Conservation (phyloP, 2,113 vertebrate species). For the Bos indicus region DNA sequence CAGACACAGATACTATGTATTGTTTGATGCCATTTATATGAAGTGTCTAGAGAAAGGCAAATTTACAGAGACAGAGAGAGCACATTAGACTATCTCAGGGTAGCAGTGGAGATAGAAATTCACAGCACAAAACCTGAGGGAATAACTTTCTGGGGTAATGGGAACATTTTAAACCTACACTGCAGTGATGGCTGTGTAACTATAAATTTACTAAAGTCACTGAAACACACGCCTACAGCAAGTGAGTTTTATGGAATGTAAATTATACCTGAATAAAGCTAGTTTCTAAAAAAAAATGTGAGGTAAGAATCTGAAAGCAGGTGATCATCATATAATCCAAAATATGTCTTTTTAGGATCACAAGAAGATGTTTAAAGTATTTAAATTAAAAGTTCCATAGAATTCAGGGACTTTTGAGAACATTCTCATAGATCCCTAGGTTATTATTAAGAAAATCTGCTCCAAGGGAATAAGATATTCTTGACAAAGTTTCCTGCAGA, state of each 20-base stretch:
- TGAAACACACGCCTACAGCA: background rate
- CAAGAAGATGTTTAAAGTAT: background rate
- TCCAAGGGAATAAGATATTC: background rate
- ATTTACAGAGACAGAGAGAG: background rate
- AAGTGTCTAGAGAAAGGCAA: background rate
- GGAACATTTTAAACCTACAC: background rate
- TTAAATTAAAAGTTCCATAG: background rate
- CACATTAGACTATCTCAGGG: background rate
- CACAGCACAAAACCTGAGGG: background rate
- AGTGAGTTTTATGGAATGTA: background rate
- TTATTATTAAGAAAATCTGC: background rate
- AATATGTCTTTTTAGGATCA: background rate
- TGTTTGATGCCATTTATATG: background rate
- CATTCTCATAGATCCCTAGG: background rate
- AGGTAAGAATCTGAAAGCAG: background rate
- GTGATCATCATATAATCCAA: background rate
- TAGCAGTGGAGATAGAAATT: background rate
- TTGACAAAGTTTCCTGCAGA: background rate
- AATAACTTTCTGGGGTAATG: background rate
- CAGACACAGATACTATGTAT: background rate
- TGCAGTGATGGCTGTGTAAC: background rate
- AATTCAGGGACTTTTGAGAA: background rate
- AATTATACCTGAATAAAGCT: background rate
- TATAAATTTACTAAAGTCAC: background rate
- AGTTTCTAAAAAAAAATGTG: background rate